Percentiles rank a stretch among this genome's conserved stretches.
phyloP scores from a whole-genome alignment of 2,797 vertebrate genomes.

The Sebastes umbrosus region DNA sequence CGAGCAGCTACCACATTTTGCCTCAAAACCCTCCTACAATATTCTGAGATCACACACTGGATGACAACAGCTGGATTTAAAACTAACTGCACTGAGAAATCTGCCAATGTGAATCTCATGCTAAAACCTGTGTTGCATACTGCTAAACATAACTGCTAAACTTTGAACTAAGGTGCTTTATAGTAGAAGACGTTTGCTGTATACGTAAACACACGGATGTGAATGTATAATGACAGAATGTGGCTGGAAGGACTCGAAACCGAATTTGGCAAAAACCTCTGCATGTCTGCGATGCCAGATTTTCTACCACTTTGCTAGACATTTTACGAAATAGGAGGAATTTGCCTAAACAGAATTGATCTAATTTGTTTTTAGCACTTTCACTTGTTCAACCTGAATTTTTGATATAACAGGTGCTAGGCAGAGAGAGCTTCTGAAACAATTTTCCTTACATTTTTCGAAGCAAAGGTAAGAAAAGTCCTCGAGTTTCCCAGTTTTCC shows the following conservation, averaged over 20 bases:
- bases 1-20: slow-evolving; percentile 20
- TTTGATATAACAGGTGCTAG: slow-evolving; percentile 10
- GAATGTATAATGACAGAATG: slow-evolving; percentile 32
- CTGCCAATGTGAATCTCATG: not conserved
- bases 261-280: slow-evolving; percentile 4
- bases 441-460: not conserved
- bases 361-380: not conserved
- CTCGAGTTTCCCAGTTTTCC: not conserved
- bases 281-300: slow-evolving; percentile 20
- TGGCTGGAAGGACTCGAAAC: not conserved
- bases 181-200: slow-evolving; percentile 3
- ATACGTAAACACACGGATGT: not conserved
- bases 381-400: not conserved
- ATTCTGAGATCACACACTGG: not conserved
- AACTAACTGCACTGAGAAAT: slow-evolving; percentile 8
- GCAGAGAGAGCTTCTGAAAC: not conserved
- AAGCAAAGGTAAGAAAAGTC: not conserved
- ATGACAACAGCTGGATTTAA: not conserved
- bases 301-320: slow-evolving; percentile 29
- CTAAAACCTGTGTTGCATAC: slow-evolving; percentile 14
- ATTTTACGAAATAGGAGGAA: not conserved
- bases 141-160: not conserved
- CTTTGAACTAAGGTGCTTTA: slow-evolving; percentile 37
- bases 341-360: not conserved
- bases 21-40: slow-evolving; percentile 12